These are phyloP conservation scores for Eupeodes corollae DNA, from an alignment of 1,140 invertebrate genomes.

Conservation along the genomic window DNA sequence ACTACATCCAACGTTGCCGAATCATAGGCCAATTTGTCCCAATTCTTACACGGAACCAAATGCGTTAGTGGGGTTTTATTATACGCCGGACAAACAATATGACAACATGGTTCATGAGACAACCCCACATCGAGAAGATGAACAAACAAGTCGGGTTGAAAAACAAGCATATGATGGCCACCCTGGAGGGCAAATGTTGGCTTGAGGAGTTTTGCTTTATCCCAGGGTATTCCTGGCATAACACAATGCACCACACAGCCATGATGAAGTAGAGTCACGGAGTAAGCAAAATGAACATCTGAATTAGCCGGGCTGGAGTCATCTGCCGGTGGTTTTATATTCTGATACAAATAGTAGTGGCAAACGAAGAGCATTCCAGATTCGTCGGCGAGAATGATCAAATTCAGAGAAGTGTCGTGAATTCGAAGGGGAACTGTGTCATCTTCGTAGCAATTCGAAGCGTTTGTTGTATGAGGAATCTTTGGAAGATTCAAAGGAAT, in stretches of 20 bases:
- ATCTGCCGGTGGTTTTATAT: conserved; percentile 48
- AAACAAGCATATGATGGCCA: conserved; percentile 63
- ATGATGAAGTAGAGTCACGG: conserved; percentile 67
- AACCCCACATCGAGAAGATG: conserved; percentile 69
- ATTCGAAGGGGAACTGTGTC: conserved; percentile 63
- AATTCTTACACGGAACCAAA: conserved; percentile 49
- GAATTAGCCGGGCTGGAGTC: conserved; percentile 41
- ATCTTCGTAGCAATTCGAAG: conserved; percentile 57
- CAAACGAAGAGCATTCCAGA: conserved; percentile 66
- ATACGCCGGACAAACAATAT: conserved; percentile 52
- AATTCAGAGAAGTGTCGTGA: conserved; percentile 68
- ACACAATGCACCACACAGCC: conserved; percentile 71
- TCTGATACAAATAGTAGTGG: conserved; percentile 74
- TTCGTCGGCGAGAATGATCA: conserved; percentile 61
- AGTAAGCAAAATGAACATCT: conserved; percentile 71
- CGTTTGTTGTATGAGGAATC: conserved; percentile 43
- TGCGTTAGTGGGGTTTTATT: conserved; percentile 48
- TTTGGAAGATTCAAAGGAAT: conserved; percentile 71
- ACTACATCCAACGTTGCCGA: conserved; percentile 59
- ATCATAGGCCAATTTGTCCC: conserved; percentile 48
- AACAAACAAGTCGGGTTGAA: conserved; percentile 63
- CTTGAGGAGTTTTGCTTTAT: conserved; percentile 55
- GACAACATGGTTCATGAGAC: conserved; percentile 67
- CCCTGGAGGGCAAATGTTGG: conserved; percentile 63
- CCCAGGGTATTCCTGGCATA: conserved; percentile 65